Evolutionary conservation across 2,888 invertebrate genomes (phyloP), one percentile per base, ranked within the genome.

Genomic region (Ormyrus thymus): DNA sequence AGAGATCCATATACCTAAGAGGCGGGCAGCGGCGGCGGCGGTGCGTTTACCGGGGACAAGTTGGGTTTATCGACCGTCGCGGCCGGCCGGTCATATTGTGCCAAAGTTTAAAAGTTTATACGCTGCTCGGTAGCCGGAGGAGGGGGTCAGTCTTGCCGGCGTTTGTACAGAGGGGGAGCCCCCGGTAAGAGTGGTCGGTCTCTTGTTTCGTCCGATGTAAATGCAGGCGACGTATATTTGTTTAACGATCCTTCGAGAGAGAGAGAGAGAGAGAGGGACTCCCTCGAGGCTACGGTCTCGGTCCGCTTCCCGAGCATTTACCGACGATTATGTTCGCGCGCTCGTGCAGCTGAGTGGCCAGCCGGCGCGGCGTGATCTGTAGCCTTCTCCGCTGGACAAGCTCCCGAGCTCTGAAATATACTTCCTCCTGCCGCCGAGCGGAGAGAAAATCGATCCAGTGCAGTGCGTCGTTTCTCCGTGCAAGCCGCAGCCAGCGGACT

Each of bases 281-380:
- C 15, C n/a, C 66, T 59, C 66, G 65, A n/a, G 51, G 29, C 7
- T 6, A 29, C 15, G 48, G 84, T 84, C 83, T 83, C 58, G 56
- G 55, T 83, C 55, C 6, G 15, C 48, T 59, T n/a, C 83, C 84
- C 83, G 84, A 75, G 83, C 86, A 86, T 86, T 87, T 86, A 86
- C 84, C 77, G 81, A 83, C 84, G 85, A 86, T 86, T 86, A 86
- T 85, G 82, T 81, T 81, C 80, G 69, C 66, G 65, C 75, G 59
- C 65, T 72, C 66, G 46, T 53, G 7, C 45, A 43, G 29, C 29
- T 29, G 29, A 29, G 29, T 29, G 29, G 29, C 29, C 29, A 29
- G 29, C 29, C 29, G 29, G 29, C 29, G 29, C 29, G 29, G 29
- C n/a, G n/a, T 29, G 29, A 29, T 29, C 29, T 29, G 29, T 29